Evolutionary conservation across 2,113 vertebrate genomes (phyloP), one percentile per base, ranked within the genome.

Genomic region (Xiphophorus maculatus): DNA sequence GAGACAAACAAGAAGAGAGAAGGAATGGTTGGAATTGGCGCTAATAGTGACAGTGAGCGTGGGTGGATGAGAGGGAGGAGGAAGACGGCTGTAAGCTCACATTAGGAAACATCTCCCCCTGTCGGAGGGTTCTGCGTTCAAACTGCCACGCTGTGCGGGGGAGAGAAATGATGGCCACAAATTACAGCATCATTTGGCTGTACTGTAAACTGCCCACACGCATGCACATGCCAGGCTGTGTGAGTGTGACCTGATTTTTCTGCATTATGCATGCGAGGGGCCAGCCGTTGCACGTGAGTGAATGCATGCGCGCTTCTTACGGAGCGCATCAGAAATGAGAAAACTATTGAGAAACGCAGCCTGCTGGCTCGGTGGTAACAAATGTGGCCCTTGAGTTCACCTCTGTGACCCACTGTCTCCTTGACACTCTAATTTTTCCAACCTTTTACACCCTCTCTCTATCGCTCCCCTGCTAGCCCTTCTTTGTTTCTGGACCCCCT

Each of bases 71-170:
- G 75, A 80, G 81, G 82, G 72, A 32, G 69, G 72, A 32, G 69
- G 77, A 85, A 42, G 78, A 83, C 71, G 68, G 75, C 74, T 75
- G 84, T 86, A 74, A 85, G 76, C 73, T 91, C 87, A 80, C 85
- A 89, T 91, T 93, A 92, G 91, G 84, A 91, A 93, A 94, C 90
- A 92, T 91, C 92, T 91, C 93, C 94, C 93, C 93, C 93, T 95
- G 90, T 94, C 93, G 94, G 91, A 88, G 63, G 82, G 66, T 83
- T 74, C 79, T 63, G 19, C 69, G 65, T 71, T 79, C 54, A 48
- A 76, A 70, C 60, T 22, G 68, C 81, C 80, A 80, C 68, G 65
- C 37, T 61, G 70, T 72, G 74, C 70, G 62, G 66, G 64, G 44
- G 51, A 83, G 77, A 80, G 82, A 80, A 84, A 80, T 68, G 74